Base-by-base conservation (phyloP, 2,888 invertebrate genomes). In the Eutolmus rufibarbis region DNA sequence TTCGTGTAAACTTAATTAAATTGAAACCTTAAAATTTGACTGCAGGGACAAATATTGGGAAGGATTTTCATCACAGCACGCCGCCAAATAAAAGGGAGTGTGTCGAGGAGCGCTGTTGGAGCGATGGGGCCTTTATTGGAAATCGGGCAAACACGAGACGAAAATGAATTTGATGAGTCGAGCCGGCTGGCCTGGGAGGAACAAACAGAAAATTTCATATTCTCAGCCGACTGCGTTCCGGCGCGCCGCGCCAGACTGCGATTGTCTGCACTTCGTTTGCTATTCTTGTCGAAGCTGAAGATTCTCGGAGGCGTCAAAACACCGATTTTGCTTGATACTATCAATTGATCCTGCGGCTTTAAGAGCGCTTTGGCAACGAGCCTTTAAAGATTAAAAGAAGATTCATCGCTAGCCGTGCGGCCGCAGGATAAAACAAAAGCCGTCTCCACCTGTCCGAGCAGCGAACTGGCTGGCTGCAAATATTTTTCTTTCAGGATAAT, bases 1-100 rank as follows among this genome's bases (percentile, higher is more conserved):
- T 78, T 78, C 78, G 43, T 78, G 78, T 78, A 81, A 81, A 51
- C 81, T 81, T 81, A 81, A 81, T 81, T 81, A 81, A 81, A 81
- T 81, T 56, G 31, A 28, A 46, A n/a, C 81, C 51, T 81, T 56
- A 56, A 56, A 81, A 51, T 56, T 51, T 56, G 56, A 56, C 56
- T 56, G 56, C 56, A 56, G 56, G 81, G 81, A 81, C 81, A 81
- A 81, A 81, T 81, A 81, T 81, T 81, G 81, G 56, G 46, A 81
- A 56, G 56, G 51, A 51, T 56, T 56, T 81, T 81, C 81, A 81
- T 56, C 23, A 81, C 2, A n/a, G 31, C 5, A 16, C 34, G 28
- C 40, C 28, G 56, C 34, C n/a, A 34, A 56, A 81, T 56, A 81
- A 12, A 81, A 81, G 56, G 56, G 66, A 66, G 31, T 14, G 28